Conservation (phyloP, 2,797 vertebrate species). For the Myotis vivesi region DNA sequence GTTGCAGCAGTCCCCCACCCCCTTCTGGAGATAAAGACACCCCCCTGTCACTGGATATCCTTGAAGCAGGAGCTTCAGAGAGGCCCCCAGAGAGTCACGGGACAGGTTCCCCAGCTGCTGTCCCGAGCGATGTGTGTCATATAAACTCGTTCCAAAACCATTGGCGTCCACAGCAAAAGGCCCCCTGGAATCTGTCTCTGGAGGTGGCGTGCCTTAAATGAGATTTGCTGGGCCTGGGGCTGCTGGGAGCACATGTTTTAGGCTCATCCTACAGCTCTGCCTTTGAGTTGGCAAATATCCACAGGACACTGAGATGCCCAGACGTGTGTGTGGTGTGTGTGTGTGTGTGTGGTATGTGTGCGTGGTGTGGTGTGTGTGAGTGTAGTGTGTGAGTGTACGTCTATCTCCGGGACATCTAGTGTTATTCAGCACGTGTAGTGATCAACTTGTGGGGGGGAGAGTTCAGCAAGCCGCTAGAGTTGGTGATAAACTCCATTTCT, state of each 20-base stretch:
- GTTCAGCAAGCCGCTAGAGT: neutral
- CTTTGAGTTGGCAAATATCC: neutral
- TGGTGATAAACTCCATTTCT: neutral
- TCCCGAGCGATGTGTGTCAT: slow-evolving; percentile 14
- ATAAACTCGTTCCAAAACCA: neutral
- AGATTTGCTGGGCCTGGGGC: neutral
- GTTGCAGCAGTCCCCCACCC: slow-evolving; percentile 39
- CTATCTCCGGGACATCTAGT: neutral
- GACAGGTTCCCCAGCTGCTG: slow-evolving; percentile 65
- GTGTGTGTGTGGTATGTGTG: neutral
- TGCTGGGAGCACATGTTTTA: neutral
- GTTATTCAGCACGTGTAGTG: neutral
- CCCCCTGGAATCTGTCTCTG: neutral
- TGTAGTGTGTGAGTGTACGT: neutral
- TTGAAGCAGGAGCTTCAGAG: slow-evolving; percentile 69
- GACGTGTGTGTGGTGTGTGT: too few species aligned
- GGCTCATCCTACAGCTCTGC: neutral
- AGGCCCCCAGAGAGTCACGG: neutral
- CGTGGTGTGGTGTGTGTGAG: too few species aligned
- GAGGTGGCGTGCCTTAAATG: neutral
- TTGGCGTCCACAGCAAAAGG: neutral
- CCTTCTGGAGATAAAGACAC: slow-evolving; percentile 66
- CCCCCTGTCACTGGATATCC: slow-evolving; percentile 52
- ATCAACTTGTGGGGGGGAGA: neutral
- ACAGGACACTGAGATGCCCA: neutral